Percentiles rank a stretch among this genome's conserved stretches.
Evolutionary conservation across 2,113 vertebrate genomes (phyloP).

Genomic region (Tragulus kanchil): DNA sequence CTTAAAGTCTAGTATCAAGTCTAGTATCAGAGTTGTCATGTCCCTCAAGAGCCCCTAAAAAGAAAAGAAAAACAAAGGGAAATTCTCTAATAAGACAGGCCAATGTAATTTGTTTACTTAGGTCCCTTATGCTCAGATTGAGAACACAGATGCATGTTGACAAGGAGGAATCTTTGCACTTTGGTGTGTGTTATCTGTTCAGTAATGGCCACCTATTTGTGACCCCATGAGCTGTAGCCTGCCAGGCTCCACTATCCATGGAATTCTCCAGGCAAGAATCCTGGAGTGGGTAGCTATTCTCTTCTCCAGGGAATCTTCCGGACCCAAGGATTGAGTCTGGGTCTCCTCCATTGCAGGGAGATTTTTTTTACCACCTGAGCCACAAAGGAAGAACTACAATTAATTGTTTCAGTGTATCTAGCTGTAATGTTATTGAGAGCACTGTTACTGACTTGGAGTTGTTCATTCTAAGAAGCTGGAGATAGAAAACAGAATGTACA

Average conservation of each 20-base stretch:
- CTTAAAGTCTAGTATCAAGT: not conserved
- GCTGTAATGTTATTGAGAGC: not conserved
- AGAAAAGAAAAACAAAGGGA: fast-evolving
- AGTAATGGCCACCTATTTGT: not conserved
- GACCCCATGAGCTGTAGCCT: not conserved
- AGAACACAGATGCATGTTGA: not conserved
- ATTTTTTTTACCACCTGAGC: not conserved
- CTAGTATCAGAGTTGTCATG: not conserved
- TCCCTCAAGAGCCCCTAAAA: not conserved
- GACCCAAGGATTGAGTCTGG: not conserved
- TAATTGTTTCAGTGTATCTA: not conserved
- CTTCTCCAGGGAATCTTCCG: not conserved
- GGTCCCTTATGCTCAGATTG: not conserved
- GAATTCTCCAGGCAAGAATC: not conserved
- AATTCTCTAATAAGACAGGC: not conserved
- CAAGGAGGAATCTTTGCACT: not conserved
- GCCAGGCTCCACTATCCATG: not conserved
- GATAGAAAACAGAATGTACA: not conserved
- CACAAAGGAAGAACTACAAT: not conserved
- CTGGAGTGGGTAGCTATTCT: not conserved
- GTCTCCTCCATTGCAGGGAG: not conserved
- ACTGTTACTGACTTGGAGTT: not conserved
- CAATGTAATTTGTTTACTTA: not conserved
- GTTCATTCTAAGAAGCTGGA: conserved; percentile 1
- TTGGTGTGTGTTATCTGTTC: not conserved